phyloP scores from a whole-genome alignment of 2,113 vertebrate genomes.

The Paraplagusia blochii region DNA sequence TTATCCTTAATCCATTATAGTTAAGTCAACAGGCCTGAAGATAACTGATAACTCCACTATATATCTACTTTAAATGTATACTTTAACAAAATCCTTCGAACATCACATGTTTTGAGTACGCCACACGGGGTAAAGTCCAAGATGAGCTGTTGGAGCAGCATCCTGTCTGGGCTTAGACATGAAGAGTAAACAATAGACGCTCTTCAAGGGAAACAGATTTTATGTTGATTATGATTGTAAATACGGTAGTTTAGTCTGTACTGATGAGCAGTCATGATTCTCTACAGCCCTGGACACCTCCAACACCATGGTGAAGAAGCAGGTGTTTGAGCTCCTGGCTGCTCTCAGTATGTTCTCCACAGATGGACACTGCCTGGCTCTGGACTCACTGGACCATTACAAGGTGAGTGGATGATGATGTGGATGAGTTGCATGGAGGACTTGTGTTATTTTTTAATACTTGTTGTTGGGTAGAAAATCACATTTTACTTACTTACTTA shows the following conservation, averaged over 20 bases:
- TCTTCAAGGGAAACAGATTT: not conserved
- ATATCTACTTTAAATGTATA: no score
- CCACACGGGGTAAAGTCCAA: slow-evolving; percentile 53
- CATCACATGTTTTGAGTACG: not conserved
- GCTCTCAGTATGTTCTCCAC: slow-evolving; percentile 92
- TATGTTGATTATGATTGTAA: no score
- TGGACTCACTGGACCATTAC: slow-evolving; percentile 95
- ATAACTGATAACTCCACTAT: no score
- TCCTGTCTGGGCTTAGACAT: not conserved
- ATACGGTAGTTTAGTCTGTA: not conserved
- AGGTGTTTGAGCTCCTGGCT: slow-evolving; percentile 94
- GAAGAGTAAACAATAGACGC: not conserved
- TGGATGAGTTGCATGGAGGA: not conserved
- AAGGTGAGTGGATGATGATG: slow-evolving; percentile 78
- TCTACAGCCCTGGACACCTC: slow-evolving; percentile 91
- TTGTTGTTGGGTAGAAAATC: no score
- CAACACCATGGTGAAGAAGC: slow-evolving; percentile 97
- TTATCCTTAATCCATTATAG: no score
- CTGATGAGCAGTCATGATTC: slow-evolving; percentile 24
- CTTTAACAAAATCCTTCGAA: no score
- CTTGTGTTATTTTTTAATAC: no score
- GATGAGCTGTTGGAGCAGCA: slow-evolving; percentile 19
- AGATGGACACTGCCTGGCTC: slow-evolving; percentile 84
- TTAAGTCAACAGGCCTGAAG: no score
- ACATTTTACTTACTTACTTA: no score